Conservation (phyloP, 2,113 vertebrate genomes). For the Podarcis muralis region DNA sequence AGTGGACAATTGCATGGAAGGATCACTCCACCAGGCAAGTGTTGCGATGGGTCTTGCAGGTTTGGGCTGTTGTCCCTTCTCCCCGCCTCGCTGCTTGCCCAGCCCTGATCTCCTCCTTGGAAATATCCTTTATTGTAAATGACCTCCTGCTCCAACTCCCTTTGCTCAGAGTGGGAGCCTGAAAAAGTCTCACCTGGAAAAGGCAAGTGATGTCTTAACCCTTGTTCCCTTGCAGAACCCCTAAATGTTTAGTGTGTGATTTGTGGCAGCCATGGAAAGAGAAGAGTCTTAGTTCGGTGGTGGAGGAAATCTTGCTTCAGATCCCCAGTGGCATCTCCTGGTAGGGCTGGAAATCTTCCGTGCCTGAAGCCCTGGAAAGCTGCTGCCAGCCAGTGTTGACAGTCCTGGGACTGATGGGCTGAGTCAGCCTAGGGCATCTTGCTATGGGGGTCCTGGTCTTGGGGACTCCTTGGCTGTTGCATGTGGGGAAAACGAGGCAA, state of each 20-base stretch:
- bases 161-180: too few species aligned
- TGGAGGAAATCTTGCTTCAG: background rate
- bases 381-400: background rate
- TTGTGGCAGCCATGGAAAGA: background rate
- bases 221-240: background rate
- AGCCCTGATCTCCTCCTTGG: background rate
- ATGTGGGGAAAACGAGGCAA: too few species aligned
- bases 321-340: too few species aligned
- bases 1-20: background rate
- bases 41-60: background rate
- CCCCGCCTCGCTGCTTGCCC: too few species aligned
- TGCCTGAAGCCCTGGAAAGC: background rate
- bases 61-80: accelerated
- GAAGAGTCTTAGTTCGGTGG: background rate
- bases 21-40: background rate
- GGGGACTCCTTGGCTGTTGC: too few species aligned
- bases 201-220: background rate
- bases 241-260: background rate
- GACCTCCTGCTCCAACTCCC: background rate
- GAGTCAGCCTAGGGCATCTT: too few species aligned
- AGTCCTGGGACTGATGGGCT: too few species aligned
- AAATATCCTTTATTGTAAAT: too few species aligned
- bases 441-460: too few species aligned
- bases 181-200: too few species aligned
- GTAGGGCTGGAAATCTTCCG: background rate